Base-by-base conservation (phyloP, 2,113 vertebrate species). In the Dromaius novaehollandiae region DNA sequence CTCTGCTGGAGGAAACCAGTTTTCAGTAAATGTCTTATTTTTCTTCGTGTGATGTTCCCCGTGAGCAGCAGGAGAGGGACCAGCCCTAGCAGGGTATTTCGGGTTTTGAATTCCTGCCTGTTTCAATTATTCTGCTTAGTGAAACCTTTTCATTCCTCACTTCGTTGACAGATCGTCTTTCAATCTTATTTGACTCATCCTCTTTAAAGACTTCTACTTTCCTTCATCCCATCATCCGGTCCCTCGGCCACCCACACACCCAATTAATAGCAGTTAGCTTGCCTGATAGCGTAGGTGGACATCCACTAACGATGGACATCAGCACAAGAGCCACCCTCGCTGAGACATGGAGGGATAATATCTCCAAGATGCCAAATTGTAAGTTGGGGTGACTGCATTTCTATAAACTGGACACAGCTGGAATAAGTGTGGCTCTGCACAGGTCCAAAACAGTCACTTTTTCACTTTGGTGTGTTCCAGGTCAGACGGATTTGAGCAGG, bases 201-300 rank as follows among this genome's bases (percentile, higher is more conserved):
- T 17, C 28, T 65, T 63, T 63, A 76, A 88, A 94, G 70, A 20
- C 61, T 25, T 85, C 73, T 73, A 64, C 61, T 81, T 61, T 30
- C 48, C 61, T 95, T 66, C 56, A 50, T 55, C 36, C 79, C 90
- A 81, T 77, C 88, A 9, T 28, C 60, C 1, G 4, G 61, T 82
- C 58, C 89, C 65, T 38, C n/a, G 90, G 82, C 77, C 93, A 91
- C 91, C 84, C 94, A 93, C 85, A 12, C 48, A 56, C 75, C 28
- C 58, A 84, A 85, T 86, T 82, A 90, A 60, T 25, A 76, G 70
- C 60, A 70, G n/a, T 70, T 70, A 56, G 69, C 55, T 63, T 70
- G 48, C 1, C 2, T 79, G 81, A 88, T 84, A 19, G 60, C 48
- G 50, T 0, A 82, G 66, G 53, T 65, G 40, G 70, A 60, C 30